A percentile compares a stretch with the other conserved stretches of the same genome.
Conservation (phyloP, 2,797 vertebrate species). For the Catharus ustulatus region DNA sequence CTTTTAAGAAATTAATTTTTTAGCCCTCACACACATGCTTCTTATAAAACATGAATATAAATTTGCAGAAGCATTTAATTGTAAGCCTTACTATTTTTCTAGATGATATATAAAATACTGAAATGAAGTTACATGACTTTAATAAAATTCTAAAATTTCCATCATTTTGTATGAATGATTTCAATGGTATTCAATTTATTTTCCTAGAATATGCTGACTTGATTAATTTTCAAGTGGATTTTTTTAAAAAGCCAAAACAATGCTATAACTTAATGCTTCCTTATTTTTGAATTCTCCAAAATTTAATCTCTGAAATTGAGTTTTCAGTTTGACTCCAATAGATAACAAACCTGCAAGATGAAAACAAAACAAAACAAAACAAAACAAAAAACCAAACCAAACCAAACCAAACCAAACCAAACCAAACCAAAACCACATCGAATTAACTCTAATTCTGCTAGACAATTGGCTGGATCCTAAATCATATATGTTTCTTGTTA, state of each 20-base stretch:
- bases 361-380: not conserved
- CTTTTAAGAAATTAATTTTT: not conserved
- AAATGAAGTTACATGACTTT: not conserved
- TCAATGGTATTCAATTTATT: not conserved
- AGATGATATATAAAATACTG: not conserved
- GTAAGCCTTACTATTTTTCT: not conserved
- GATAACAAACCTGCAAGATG: not conserved
- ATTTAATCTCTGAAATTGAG: not conserved
- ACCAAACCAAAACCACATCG: no score
- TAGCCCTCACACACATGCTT: not conserved
- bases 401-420: no score
- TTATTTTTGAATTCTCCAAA: not conserved
- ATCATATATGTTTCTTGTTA: constrained; percentile 17
- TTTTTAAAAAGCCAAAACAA: not conserved
- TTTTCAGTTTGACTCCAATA: not conserved
- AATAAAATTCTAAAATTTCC: not conserved
- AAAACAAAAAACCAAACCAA: no score
- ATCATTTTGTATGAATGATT: not conserved
- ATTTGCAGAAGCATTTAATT: not conserved
- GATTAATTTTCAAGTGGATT: not conserved
- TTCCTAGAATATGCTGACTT: not conserved
- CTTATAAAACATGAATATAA: not conserved
- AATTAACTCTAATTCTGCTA: not conserved
- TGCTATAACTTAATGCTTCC: not conserved
- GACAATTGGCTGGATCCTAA: not conserved